phyloP scores from a whole-genome alignment of 2,113 vertebrate genomes.

The Lynx canadensis region DNA sequence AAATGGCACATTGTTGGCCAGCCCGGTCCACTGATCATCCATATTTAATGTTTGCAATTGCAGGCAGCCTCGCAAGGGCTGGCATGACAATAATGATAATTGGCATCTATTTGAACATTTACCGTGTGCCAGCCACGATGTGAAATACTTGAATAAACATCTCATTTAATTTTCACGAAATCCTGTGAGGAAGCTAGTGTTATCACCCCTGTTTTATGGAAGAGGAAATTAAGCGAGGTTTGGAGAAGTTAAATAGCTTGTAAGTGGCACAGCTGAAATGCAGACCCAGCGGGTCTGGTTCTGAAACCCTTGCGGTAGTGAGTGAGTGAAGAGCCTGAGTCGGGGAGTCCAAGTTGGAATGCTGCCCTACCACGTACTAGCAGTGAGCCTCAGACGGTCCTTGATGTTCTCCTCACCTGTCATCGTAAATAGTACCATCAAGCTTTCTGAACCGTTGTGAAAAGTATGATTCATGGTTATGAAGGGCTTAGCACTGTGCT shows the following conservation, averaged over 20 bases:
- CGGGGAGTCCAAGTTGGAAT: background rate
- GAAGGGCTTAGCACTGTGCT: background rate
- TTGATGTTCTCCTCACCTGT: background rate
- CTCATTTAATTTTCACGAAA: conserved; percentile 7
- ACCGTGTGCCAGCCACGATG: background rate
- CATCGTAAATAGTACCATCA: background rate
- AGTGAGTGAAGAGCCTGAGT: background rate
- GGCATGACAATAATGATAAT: background rate
- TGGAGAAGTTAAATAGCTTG: background rate
- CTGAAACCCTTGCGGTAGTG: background rate
- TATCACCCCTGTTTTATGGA: background rate
- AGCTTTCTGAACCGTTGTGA: background rate
- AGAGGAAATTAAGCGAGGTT: background rate
- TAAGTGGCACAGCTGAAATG: background rate
- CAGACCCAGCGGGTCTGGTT: background rate
- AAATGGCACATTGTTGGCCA: background rate
- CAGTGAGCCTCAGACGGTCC: background rate
- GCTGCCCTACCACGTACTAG: too few species aligned
- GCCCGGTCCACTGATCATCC: background rate
- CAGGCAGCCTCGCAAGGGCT: background rate
- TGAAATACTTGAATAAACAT: background rate
- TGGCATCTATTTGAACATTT: background rate
- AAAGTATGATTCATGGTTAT: background rate
- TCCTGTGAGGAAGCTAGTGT: background rate
- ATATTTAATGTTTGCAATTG: background rate